Evolutionary conservation across 92 coral and sea anemone species (phyloP).

Genomic region (Bergia sp.): DNA sequence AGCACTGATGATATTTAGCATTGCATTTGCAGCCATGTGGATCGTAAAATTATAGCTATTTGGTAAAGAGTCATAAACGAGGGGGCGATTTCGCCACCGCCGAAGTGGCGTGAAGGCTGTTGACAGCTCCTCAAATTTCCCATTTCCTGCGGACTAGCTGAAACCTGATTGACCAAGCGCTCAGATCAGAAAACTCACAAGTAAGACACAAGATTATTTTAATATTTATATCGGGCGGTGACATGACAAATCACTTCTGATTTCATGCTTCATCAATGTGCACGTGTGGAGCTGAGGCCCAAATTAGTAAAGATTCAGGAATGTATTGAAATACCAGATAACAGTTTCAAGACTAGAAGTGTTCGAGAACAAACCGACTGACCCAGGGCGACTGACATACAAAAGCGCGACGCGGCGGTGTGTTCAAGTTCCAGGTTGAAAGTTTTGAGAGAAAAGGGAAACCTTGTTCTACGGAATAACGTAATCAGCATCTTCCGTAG

Average conservation of each 20-base stretch:
- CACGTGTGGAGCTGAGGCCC: neutral
- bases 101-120: neutral
- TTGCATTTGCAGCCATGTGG: neutral
- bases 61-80: neutral
- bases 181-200: too few species aligned
- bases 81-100: neutral
- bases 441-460: neutral
- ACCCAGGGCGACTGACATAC: neutral
- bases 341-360: neutral
- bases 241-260: neutral
- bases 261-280: neutral
- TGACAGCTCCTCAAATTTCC: neutral
- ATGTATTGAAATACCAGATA: neutral
- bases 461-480: neutral
- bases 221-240: neutral
- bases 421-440: neutral
- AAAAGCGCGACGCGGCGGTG: neutral
- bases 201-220: neutral
- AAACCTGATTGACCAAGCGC: too few species aligned
- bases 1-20: neutral
- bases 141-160: neutral
- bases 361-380: neutral
- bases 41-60: neutral
- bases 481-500: neutral
- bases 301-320: neutral